Percentiles rank a stretch among this genome's conserved stretches.
Conservation (phyloP, 2,888 invertebrate genomes). For the Panzeria rudis region DNA sequence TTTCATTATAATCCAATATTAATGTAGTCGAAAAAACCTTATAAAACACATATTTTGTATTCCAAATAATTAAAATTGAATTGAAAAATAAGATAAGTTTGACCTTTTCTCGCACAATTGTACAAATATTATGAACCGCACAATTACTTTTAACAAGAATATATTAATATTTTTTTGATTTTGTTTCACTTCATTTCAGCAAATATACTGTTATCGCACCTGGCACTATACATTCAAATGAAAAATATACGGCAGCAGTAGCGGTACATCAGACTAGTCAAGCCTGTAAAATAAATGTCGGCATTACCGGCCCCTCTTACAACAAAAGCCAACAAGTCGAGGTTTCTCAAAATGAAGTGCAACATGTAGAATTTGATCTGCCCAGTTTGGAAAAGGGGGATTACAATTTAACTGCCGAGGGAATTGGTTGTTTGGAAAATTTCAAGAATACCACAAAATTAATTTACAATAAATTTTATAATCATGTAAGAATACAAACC, state of each 20-base stretch:
- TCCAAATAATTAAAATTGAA: neutral
- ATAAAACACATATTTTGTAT: neutral
- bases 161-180: neutral
- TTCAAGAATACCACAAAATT: slow-evolving; percentile 90
- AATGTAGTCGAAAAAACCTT: neutral
- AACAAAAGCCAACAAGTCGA: slow-evolving; percentile 77
- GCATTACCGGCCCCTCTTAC: slow-evolving; percentile 78
- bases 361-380: slow-evolving; percentile 77
- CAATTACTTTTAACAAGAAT: neutral
- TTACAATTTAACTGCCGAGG: slow-evolving; percentile 90
- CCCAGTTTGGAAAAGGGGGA: slow-evolving; percentile 84
- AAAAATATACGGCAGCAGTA: slow-evolving; percentile 92
- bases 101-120: neutral
- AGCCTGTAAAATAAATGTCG: slow-evolving; percentile 77
- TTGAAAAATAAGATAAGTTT: neutral
- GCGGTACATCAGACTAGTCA: slow-evolving; percentile 84
- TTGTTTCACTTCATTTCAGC: slow-evolving; percentile 59
- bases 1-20: too few species aligned
- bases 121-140: neutral
- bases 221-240: slow-evolving; percentile 90
- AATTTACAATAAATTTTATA: slow-evolving; percentile 85
- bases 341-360: slow-evolving; percentile 74
- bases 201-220: slow-evolving; percentile 92
- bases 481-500: slow-evolving; percentile 91
- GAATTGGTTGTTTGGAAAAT: slow-evolving; percentile 86